phyloP scores from a whole-genome alignment of 2,888 invertebrate species.

The Encarsia formosa region DNA sequence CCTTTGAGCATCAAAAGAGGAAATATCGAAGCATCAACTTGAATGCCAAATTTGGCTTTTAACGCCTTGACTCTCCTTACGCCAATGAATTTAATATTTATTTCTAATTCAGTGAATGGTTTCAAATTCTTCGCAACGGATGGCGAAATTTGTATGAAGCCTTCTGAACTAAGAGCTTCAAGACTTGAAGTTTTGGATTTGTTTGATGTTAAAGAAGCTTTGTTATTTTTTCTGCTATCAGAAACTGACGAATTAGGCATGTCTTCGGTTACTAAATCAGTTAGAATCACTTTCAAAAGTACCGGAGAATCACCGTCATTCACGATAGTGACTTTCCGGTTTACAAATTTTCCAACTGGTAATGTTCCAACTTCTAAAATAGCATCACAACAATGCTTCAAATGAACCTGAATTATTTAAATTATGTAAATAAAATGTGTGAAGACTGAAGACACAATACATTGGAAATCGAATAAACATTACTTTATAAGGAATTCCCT shows the following conservation, averaged over 20 bases:
- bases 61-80: constrained; percentile 42
- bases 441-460: too few relatives aligned
- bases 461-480: too few relatives aligned
- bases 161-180: constrained; percentile 17
- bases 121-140: constrained; percentile 36
- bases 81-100: constrained; percentile 48
- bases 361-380: constrained; percentile 48
- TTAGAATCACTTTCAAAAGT: constrained; percentile 56
- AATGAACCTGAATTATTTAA: constrained; percentile 42
- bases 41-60: constrained; percentile 52
- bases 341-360: constrained; percentile 53
- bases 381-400: constrained; percentile 47
- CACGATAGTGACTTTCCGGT: constrained; percentile 57
- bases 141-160: constrained; percentile 43
- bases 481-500: constrained; percentile 52
- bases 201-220: not conserved
- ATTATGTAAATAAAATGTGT: not conserved
- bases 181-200: not conserved
- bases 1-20: constrained; percentile 56
- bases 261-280: constrained; percentile 37
- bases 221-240: not conserved
- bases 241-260: constrained; percentile 33
- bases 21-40: constrained; percentile 51
- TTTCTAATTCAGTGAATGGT: constrained; percentile 43
- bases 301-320: constrained; percentile 58